Evolutionary conservation across 2,797 vertebrate species (phyloP), one percentile per base, ranked within the genome.

Genomic region (Chelmon rostratus): DNA sequence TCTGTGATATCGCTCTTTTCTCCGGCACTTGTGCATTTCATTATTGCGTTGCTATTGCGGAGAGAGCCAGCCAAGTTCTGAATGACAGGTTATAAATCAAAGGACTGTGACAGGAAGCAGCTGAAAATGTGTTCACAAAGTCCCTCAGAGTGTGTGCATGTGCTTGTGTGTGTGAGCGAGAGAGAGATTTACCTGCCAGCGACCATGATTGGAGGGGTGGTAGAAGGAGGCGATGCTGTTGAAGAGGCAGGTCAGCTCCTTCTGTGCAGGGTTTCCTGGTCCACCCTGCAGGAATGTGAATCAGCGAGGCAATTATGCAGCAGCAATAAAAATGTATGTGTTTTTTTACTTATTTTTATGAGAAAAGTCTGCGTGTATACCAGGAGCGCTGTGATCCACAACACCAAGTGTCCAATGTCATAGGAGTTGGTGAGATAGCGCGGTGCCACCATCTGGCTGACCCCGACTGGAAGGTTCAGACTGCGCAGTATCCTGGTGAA

Each of bases 371-470:
- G 33, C 53, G 18, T 61, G 19, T 37, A 2, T 85, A 99, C 98
- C 97, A 99, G 96, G 93, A 99, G 96, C 28, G 98, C 97, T 8
- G 97, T 97, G 91, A 99, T 97, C 98, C 98, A 99, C 84, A 98
- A 93, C 61, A 98, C 98, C 44, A 98, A 94, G 81, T 99, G 97
- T 69, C 97, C 97, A 46, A 98, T 95, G 77, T 99, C 98, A 12
- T 99, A 99, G 56, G 97, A 96, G 89, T 98, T 99, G 58, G 96
- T 97, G 73, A 98, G 93, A 92, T 97, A 98, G 76, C 97, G 96
- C 47, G 97, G 96, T 58, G 98, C 95, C 81, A 98, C 94, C 81
- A 99, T 97, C 86, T 98, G 97, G 93, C 95, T 97, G 91, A 97
- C 98, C 89, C 98, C 98, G 15, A 99, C 97, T 4, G 98, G 98